Evolutionary conservation across 1,140 invertebrate genomes (phyloP), one percentile per base, ranked within the genome.

Genomic region (Heliconius hermathena): DNA sequence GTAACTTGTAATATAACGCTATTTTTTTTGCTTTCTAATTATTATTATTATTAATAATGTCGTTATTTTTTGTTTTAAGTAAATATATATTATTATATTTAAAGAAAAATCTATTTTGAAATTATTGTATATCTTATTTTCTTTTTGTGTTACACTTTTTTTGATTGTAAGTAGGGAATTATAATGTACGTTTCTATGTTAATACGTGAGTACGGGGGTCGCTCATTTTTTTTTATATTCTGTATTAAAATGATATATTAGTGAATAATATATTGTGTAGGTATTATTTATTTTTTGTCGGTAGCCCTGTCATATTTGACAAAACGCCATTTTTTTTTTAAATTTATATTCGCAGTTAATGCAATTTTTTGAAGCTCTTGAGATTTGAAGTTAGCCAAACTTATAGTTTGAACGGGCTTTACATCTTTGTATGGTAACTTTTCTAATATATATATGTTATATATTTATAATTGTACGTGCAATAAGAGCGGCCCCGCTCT

Each of bases 11-110:
- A 90, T 86, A 82, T 92, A 93, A 86, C 81, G 88, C 87, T 90
- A 89, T 89, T 89, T 89, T 90, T 89, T 89, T 89, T 90, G 89
- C 88, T 90, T 93, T 91, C 74, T 91, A 88, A 90, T 88, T 76
- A 83, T 89, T 91, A 90, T 85, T 81, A 46, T 46, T 20, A 52
- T 52, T 52, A 52, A 20, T 52, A 52, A 52, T 52, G 88, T 88
- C 84, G 86, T 79, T 84, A 88, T 90, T 87, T 89, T 90, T 88
- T 87, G 87, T 89, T 90, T 87, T 88, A 85, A 88, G 86, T 90
- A 91, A 91, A 91, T 88, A 86, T 89, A 83, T 87, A 75, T 79
- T 16, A 26, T 26, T 57, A 26, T 66, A 29, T 66, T 66, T 66
- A 66, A 66, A 26, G 26, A 66, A 29, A 60, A 66, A 66, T 66